phyloP scores from a whole-genome alignment of 2,113 vertebrate genomes.

The Mionectes macconnelli region DNA sequence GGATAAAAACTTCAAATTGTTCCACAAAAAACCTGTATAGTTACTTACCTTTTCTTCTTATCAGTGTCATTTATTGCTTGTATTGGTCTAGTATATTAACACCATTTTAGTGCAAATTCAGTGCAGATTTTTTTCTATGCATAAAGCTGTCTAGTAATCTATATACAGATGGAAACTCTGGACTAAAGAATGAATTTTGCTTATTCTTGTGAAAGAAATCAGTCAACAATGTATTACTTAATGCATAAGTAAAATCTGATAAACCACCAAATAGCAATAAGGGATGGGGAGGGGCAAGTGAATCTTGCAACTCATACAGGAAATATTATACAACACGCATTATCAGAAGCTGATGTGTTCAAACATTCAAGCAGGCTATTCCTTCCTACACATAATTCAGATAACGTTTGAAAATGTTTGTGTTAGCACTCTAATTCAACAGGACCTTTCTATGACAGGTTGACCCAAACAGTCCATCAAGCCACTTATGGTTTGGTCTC shows the following conservation, averaged over 20 bases:
- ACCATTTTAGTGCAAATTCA: not conserved
- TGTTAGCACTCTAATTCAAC: not conserved
- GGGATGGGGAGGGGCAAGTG: accelerated
- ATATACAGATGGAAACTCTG: not conserved
- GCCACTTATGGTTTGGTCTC: not conserved
- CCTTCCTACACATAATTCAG: not conserved
- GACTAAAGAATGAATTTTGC: not conserved
- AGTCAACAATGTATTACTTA: not conserved
- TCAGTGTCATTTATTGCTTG: not conserved
- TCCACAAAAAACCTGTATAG: not conserved
- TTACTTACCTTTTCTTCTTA: not conserved
- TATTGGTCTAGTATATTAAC: not conserved
- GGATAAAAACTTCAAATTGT: not conserved
- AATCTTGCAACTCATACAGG: not conserved
- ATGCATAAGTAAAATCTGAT: not conserved
- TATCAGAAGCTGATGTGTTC: not conserved
- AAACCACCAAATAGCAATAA: not conserved
- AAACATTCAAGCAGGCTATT: not conserved
- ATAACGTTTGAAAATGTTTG: not conserved
- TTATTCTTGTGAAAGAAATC: not conserved
- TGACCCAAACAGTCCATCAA: not conserved
- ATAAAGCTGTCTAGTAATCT: not conserved
- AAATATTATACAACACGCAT: not conserved
- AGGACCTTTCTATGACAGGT: not conserved
- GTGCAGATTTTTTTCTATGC: not conserved